Evolutionary conservation across 2,888 invertebrate species (phyloP).

Genomic region (Marasmarcha lunaedactyla): DNA sequence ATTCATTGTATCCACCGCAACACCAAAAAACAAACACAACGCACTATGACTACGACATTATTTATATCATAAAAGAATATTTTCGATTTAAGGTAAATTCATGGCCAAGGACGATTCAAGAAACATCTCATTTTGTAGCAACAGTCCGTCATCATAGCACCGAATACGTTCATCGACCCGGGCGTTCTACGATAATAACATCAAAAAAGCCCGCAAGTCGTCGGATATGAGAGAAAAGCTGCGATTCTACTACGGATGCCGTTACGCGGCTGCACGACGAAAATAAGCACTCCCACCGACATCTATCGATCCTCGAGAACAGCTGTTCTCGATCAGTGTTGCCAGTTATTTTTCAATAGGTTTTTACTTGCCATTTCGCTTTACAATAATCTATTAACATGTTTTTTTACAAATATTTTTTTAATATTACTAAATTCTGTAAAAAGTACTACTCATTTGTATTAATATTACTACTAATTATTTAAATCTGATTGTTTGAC

Average conservation of each 20-base stretch:
- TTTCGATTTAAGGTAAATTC: slow-evolving; percentile 13
- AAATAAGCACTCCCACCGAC: slow-evolving; percentile 66
- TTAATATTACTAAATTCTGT: no score
- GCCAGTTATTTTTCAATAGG: slow-evolving; percentile 23
- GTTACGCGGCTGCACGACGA: slow-evolving; percentile 56
- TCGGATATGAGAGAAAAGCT: slow-evolving; percentile 42
- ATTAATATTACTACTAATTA: no score
- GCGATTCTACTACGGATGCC: slow-evolving; percentile 62
- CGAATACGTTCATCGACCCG: slow-evolving; percentile 44
- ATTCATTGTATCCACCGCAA: slow-evolving; percentile 65
- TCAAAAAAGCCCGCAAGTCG: slow-evolving; percentile 45
- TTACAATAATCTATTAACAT: no score
- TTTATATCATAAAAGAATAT: not conserved
- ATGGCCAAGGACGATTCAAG: slow-evolving; percentile 17
- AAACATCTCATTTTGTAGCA: slow-evolving; percentile 25
- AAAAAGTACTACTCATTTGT: no score
- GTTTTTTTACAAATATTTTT: no score
- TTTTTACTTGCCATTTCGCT: not conserved
- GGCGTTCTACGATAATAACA: slow-evolving; percentile 31
- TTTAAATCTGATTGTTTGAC: not conserved
- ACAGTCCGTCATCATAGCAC: slow-evolving; percentile 29
- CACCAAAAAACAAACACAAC: slow-evolving; percentile 63
- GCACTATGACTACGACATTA: slow-evolving; percentile 37
- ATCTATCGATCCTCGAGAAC: slow-evolving; percentile 62
- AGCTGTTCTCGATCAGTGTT: slow-evolving; percentile 43